phyloP scores from a whole-genome alignment of 2,888 invertebrate species.

The Torymus aiolomorphi region DNA sequence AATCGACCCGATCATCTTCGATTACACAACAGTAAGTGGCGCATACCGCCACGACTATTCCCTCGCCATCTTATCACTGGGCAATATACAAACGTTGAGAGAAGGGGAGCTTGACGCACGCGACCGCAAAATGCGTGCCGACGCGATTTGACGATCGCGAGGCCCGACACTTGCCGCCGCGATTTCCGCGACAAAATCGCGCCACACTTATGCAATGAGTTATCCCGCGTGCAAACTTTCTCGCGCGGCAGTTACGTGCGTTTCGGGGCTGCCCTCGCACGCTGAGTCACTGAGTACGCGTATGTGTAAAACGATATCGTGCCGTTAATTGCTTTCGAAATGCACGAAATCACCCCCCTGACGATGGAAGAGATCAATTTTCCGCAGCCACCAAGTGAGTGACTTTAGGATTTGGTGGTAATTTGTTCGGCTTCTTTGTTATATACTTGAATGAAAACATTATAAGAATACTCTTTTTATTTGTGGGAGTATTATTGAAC shows the following conservation, averaged over 20 bases:
- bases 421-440: too few species aligned
- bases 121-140: neutral
- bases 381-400: too few species aligned
- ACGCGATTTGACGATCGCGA: constrained; percentile 9
- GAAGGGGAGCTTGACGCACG: neutral
- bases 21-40: neutral
- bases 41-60: neutral
- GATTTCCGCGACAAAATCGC: constrained; percentile 19
- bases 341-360: too few species aligned
- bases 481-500: too few species aligned
- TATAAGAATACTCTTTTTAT: too few species aligned
- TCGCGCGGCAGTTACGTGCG: neutral
- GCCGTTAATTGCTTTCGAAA: too few species aligned
- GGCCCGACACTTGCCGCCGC: neutral
- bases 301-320: too few species aligned
- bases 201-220: constrained; percentile 9
- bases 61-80: neutral
- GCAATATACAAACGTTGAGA: neutral
- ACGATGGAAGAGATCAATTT: too few species aligned
- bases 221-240: constrained; percentile 3
- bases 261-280: too few species aligned
- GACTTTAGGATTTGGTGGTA: too few species aligned
- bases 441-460: too few species aligned
- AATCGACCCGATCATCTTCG: constrained; percentile 16
- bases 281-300: too few species aligned